Base-by-base conservation (phyloP, 2,797 vertebrate genomes). In the Oceanodroma leucorhoa region DNA sequence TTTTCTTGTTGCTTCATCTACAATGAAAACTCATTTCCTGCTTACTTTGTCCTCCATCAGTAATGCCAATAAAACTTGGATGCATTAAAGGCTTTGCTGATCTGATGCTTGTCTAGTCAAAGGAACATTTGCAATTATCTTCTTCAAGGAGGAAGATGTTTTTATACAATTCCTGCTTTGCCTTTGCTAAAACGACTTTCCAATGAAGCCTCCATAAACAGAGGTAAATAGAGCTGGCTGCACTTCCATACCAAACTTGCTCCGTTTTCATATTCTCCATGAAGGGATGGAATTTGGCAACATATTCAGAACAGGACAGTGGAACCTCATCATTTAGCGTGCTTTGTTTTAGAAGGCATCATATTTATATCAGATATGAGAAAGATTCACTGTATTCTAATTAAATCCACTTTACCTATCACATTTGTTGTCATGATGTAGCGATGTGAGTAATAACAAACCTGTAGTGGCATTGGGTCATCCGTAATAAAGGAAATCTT, bases 401-500 rank as follows among this genome's bases (percentile, higher is more conserved):
- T 34, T 57, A 73, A 61, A 48, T 30, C 53, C 11, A 54, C 32
- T 54, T 72, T 58, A 43, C 45, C 27, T 5, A 27, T 66, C 13
- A 5, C 26, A 27, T 24, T 15, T 11, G 2, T 34, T 73, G 60
- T 32, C 32, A 38, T 5, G 26, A 89, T 83, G 80, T 91, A 79
- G 26, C 4, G 2, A 23, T 1, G 13, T 2, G 36, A 91, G 26
- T 26, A 58, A 89, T 9, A 60, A 97, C 98, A 72, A 61, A 99
- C 99, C 99, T 99, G 99, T 71, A 98, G 98, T 7, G 98, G 97
- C 97, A 98, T 97, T 5, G 98, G 97, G 90, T 99, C 99, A 75
- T 99, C 99, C 30, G 99, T 99, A 89, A 99, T 98, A 94, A 99
- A 99, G 89, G 99, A 99, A 86, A 99, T 99, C 98, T 99, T 99